These are phyloP conservation scores for Scaptomyza montana DNA, from an alignment of 1,140 invertebrate genomes.

Conservation along the genomic window DNA sequence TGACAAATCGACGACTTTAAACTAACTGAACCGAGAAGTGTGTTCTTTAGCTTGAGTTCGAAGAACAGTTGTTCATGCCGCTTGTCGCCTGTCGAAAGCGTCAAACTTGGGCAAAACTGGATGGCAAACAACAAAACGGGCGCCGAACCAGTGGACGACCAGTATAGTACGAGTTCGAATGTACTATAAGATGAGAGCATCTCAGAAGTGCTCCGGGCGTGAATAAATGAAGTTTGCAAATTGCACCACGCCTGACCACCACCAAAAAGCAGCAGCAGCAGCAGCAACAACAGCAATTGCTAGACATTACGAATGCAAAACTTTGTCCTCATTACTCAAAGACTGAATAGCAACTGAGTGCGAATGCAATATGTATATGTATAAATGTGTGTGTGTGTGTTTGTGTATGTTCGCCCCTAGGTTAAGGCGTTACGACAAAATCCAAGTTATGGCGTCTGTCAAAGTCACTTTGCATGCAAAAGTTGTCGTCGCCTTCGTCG, in stretches of 20 bases:
- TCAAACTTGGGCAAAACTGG: constrained; percentile 70
- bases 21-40: constrained; percentile 3
- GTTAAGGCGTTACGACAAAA: constrained; percentile 74
- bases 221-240: constrained; percentile 83
- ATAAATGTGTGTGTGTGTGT: background rate
- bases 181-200: constrained; percentile 20
- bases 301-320: constrained; percentile 75
- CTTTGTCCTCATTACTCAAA: constrained; percentile 79
- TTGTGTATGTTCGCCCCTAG: constrained; percentile 60
- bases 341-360: constrained; percentile 13
- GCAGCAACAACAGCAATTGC: constrained; percentile 23
- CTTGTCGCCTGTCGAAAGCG: constrained; percentile 69
- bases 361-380: constrained; percentile 7
- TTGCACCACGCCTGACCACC: constrained; percentile 81
- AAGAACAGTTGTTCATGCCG: constrained; percentile 30
- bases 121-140: constrained; percentile 59
- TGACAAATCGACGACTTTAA: constrained; percentile 61
- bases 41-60: background rate
- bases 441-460: constrained; percentile 81
- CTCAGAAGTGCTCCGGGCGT: constrained; percentile 66
- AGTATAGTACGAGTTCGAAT: background rate
- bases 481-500: constrained; percentile 56
- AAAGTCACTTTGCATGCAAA: constrained; percentile 74
- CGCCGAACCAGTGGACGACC: constrained; percentile 21
- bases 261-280: constrained; percentile 44